Evolutionary conservation across 2,113 vertebrate species (phyloP).

Genomic region (Megalops atlanticus): DNA sequence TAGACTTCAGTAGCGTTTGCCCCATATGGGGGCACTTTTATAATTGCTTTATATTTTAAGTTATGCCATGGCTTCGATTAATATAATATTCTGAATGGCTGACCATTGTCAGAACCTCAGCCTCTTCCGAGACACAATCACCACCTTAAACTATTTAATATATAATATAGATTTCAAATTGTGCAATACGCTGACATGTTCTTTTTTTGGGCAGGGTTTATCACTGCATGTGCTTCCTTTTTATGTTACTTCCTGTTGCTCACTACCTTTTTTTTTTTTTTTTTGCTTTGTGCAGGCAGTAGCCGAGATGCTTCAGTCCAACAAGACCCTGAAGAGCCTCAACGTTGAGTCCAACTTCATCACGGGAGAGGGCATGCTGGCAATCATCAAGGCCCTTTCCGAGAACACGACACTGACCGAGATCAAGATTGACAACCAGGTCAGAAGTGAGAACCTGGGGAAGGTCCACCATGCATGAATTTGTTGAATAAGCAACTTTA

Average conservation of each 20-base stretch:
- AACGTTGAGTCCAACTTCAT: conserved; percentile 98
- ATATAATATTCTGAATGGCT: not conserved
- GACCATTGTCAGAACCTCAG: too few relatives aligned
- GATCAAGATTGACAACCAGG: conserved; percentile 94
- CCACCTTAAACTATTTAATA: too few relatives aligned
- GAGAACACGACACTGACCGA: conserved; percentile 77
- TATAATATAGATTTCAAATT: too few relatives aligned
- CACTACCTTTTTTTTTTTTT: not conserved
- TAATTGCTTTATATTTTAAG: too few relatives aligned
- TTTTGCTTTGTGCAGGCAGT: conserved; percentile 84
- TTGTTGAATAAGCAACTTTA: too few relatives aligned
- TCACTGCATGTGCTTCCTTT: not conserved
- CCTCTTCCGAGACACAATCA: too few relatives aligned
- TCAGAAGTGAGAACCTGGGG: conserved; percentile 34
- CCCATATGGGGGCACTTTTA: too few relatives aligned
- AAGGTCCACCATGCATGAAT: too few relatives aligned
- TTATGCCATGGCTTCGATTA: too few relatives aligned
- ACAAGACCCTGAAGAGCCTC: conserved; percentile 85
- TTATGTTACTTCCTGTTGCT: too few relatives aligned
- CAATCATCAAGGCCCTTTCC: conserved; percentile 80
- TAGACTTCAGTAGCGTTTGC: too few relatives aligned
- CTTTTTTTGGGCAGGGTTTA: not conserved
- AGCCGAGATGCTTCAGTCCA: conserved; percentile 89
- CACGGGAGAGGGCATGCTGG: conserved; percentile 84
- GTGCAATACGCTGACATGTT: not conserved